Evolutionary conservation across 2,888 invertebrate genomes (phyloP).

Genomic region (Sinhomidia bicolor): DNA sequence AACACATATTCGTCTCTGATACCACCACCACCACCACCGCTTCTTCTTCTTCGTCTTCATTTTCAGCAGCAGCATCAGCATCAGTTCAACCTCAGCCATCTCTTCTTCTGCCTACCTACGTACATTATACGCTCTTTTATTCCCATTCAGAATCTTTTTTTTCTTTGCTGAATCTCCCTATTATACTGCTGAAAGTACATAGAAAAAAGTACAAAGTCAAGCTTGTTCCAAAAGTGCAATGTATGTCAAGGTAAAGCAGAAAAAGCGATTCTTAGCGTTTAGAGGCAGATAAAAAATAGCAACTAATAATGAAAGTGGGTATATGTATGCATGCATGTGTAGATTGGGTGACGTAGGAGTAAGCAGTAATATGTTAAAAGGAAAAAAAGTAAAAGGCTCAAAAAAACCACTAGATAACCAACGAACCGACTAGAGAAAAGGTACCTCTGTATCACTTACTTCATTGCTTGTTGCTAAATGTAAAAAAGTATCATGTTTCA

Average conservation of each 20-base stretch:
- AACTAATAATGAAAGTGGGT: no score
- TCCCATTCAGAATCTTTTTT: no score
- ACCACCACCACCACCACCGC: background rate
- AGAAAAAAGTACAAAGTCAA: no score
- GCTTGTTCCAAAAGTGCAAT: conserved; percentile 33
- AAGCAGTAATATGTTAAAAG: background rate
- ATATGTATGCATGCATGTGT: background rate
- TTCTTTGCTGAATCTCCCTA: no score
- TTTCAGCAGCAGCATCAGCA: background rate
- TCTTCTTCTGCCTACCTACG: no score
- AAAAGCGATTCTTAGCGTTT: conserved; percentile 16
- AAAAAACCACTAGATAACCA: no score
- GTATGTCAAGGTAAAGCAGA: conserved; percentile 49
- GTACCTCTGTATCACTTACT: conserved; percentile 15
- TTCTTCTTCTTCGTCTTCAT: no score
- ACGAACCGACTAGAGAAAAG: background rate
- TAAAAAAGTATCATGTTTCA: background rate
- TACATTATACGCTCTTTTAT: background rate
- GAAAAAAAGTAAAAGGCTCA: background rate
- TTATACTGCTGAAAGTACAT: no score
- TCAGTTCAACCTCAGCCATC: background rate
- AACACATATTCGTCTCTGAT: background rate
- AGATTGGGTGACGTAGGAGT: background rate
- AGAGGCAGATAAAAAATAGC: conserved; percentile 14
- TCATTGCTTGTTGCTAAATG: background rate